Evolutionary conservation across 2,888 invertebrate species (phyloP).

Genomic region (Linyphia triangularis): DNA sequence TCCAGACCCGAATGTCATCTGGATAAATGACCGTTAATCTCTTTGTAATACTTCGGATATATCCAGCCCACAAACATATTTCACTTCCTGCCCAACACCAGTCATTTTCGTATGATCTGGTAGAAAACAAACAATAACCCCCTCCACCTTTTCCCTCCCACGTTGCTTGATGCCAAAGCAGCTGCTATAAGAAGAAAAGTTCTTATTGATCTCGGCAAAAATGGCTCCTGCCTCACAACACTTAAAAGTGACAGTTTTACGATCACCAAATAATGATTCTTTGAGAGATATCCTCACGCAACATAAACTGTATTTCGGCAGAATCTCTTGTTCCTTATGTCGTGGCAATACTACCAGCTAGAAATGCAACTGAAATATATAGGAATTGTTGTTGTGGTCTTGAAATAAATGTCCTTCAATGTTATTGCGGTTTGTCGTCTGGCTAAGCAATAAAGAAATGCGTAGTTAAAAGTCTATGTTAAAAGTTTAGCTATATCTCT

Average conservation of each 20-base stretch:
- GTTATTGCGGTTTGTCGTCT: constrained; percentile 1
- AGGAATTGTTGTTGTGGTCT: not conserved
- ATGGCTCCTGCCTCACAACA: not conserved
- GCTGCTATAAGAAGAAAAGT: not conserved
- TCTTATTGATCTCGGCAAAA: constrained; percentile 1
- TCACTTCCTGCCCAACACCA: not conserved
- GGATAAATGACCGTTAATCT: not conserved
- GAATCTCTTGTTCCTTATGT: not conserved
- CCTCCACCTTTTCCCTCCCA: not conserved
- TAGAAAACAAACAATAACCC: not conserved
- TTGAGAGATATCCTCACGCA: not conserved
- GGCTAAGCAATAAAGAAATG: not conserved
- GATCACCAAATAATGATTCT: constrained; percentile 31
- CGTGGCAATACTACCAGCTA: not conserved
- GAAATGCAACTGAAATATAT: not conserved
- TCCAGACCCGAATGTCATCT: not conserved
- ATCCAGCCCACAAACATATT: not conserved
- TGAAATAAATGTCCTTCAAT: not conserved
- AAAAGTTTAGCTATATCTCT: no score
- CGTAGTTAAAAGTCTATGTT: not conserved
- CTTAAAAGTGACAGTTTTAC: constrained; percentile 47
- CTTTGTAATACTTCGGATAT: not conserved
- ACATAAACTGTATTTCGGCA: constrained; percentile 11
- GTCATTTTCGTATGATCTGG: not conserved
- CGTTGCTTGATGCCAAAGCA: not conserved